Conservation (phyloP, 2,797 vertebrate species). For the Trichosurus vulpecula region DNA sequence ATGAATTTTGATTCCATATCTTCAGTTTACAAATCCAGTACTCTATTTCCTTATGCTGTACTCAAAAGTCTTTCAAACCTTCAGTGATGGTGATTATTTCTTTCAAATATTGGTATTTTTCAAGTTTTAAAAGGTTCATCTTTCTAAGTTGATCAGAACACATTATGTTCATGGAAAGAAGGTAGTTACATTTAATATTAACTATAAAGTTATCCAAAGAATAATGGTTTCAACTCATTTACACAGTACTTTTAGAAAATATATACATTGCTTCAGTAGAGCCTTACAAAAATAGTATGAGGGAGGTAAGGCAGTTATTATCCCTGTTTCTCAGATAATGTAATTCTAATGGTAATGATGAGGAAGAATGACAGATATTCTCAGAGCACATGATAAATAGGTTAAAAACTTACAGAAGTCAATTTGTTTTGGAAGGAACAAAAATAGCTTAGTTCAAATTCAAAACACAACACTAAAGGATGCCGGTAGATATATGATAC, state of each 20-base stretch:
- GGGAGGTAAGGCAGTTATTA: neutral
- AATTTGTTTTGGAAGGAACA: neutral
- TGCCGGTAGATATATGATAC: neutral
- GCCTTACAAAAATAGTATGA: neutral
- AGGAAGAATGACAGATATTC: neutral
- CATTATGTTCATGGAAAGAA: neutral
- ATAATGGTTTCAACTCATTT: neutral
- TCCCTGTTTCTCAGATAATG: neutral
- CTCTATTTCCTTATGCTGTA: neutral
- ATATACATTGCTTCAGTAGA: neutral
- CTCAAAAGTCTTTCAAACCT: neutral
- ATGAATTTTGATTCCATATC: neutral
- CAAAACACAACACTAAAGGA: neutral
- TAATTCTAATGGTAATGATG: neutral
- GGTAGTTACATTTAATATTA: neutral
- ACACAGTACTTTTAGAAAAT: neutral
- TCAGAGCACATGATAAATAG: neutral
- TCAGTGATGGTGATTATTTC: neutral
- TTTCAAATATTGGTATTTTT: neutral
- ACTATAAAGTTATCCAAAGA: neutral
- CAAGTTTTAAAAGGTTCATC: neutral
- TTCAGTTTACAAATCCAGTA: neutral
- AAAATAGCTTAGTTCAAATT: neutral
- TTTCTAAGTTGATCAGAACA: neutral
- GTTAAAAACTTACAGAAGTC: neutral